Conservation (phyloP, 2,113 vertebrate species). For the Sinocyclocheilus rhinocerous region DNA sequence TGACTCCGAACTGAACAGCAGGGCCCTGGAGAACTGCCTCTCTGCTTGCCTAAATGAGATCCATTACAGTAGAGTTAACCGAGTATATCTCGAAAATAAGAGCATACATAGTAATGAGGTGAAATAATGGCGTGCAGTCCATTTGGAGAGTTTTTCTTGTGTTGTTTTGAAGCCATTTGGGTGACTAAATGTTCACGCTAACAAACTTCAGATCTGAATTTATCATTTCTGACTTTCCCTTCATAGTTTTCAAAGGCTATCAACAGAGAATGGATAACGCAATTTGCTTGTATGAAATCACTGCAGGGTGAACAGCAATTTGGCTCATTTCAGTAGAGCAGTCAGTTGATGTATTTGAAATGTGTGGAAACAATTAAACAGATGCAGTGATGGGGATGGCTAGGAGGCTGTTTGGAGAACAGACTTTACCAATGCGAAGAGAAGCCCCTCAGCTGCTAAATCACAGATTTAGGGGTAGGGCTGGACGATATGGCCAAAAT, state of each 20-base stretch:
- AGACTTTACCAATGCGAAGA: not conserved
- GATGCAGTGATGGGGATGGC: not conserved
- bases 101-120: slow-evolving; percentile 58
- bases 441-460: not conserved
- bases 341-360: slow-evolving; percentile 56
- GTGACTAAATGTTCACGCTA: slow-evolving; percentile 57
- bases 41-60: slow-evolving; percentile 44
- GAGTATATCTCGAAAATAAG: slow-evolving; percentile 44
- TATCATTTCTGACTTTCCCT: slow-evolving; percentile 58
- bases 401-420: slow-evolving; percentile 1
- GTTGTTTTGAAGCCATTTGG: slow-evolving; percentile 54
- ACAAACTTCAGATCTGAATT: slow-evolving; percentile 60
- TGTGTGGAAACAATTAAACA: slow-evolving; percentile 45
- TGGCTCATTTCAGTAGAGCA: slow-evolving; percentile 53
- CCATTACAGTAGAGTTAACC: slow-evolving; percentile 34
- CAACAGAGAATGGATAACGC: slow-evolving; percentile 54
- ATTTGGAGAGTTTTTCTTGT: slow-evolving; percentile 59
- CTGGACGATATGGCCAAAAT: too few species aligned
- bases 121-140: slow-evolving; percentile 60
- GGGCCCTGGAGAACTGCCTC: not conserved
- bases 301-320: slow-evolving; percentile 50
- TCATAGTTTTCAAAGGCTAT: slow-evolving; percentile 40
- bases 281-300: slow-evolving; percentile 58
- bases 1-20: slow-evolving; percentile 2
- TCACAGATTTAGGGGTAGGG: slow-evolving; percentile 30